phyloP scores from a whole-genome alignment of 2,888 invertebrate species.

The Acanthosepion esculentum region DNA sequence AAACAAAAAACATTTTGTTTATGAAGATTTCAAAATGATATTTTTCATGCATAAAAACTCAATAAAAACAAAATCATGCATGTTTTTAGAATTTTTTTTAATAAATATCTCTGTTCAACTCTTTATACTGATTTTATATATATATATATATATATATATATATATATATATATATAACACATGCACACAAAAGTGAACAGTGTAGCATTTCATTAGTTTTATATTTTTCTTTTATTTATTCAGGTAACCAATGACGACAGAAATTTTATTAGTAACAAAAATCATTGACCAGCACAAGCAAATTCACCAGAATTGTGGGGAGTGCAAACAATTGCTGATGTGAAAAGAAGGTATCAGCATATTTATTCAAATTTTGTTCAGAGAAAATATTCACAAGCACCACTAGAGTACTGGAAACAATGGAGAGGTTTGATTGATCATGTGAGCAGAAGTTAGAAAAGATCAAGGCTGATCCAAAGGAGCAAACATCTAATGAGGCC shows the following conservation, averaged over 20 bases:
- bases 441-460: conserved; percentile 36
- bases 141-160: not conserved
- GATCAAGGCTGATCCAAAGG: conserved; percentile 25
- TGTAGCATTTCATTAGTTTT: not conserved
- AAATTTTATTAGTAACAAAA: conserved; percentile 36
- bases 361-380: not conserved
- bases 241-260: conserved; percentile 43
- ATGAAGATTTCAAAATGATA: too few relatives aligned
- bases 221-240: conserved; percentile 42
- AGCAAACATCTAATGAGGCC: conserved; percentile 41
- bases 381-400: conserved; percentile 43
- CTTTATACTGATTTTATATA: conserved; percentile 38
- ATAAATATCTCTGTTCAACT: conserved; percentile 46
- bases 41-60: too few relatives aligned
- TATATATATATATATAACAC: too few relatives aligned
- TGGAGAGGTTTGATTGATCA: conserved; percentile 39
- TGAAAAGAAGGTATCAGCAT: not conserved
- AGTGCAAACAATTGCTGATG: conserved; percentile 37
- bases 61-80: not conserved
- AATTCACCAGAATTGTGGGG: conserved; percentile 42
- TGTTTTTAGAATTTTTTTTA: conserved; percentile 41
- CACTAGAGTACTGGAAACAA: conserved; percentile 38
- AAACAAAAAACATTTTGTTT: too few relatives aligned
- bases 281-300: conserved; percentile 46
- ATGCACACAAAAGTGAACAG: not conserved